Percentiles rank a stretch among this genome's conserved stretches.
phyloP scores from a whole-genome alignment of 2,113 vertebrate genomes.

The Chamaetylas fuelleborni region DNA sequence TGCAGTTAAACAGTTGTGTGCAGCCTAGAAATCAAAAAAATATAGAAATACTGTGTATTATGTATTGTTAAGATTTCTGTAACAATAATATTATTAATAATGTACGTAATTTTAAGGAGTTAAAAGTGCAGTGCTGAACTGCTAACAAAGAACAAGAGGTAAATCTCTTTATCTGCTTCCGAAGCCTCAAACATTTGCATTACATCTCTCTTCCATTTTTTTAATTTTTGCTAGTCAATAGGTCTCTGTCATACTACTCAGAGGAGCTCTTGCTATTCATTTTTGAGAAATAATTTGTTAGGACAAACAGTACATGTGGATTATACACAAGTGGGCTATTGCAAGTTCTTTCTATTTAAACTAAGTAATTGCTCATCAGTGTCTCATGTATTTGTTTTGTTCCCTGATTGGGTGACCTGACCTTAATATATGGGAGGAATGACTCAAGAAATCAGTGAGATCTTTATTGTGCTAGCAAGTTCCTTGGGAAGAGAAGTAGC shows the following conservation, averaged over 20 bases:
- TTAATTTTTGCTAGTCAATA: neutral
- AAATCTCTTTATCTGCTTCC: neutral
- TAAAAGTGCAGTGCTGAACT: neutral
- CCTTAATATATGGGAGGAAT: neutral
- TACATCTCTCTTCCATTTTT: neutral
- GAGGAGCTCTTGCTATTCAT: neutral
- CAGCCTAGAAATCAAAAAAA: neutral
- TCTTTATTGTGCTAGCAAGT: neutral
- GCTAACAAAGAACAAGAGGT: neutral
- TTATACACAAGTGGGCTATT: neutral
- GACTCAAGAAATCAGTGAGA: neutral
- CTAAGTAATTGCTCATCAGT: neutral
- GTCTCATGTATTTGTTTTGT: neutral
- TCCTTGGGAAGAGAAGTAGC: neutral
- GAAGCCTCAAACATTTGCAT: neutral
- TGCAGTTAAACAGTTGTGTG: accelerated
- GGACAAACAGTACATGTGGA: neutral
- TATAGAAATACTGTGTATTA: neutral
- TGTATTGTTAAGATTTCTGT: neutral
- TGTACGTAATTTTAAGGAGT: neutral
- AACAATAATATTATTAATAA: neutral
- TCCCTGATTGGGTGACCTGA: neutral
- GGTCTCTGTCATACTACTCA: neutral
- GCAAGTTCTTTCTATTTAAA: neutral
- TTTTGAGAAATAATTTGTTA: neutral